phyloP scores from a whole-genome alignment of 2,888 invertebrate genomes.

The Plagiodera versicolora region DNA sequence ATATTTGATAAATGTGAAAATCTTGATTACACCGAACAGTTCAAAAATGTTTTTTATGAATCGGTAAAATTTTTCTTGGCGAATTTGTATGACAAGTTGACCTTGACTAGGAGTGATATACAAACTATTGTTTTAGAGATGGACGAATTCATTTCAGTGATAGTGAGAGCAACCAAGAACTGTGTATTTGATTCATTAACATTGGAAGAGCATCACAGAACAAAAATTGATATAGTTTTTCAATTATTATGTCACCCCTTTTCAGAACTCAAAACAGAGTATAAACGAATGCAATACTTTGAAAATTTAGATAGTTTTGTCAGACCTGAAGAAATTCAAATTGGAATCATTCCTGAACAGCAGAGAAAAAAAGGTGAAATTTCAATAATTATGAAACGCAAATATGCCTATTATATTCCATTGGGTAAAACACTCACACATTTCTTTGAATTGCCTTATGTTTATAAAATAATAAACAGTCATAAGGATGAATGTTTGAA shows the following conservation, averaged over 20 bases:
- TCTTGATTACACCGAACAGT: conserved; percentile 1
- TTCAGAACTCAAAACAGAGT: conserved; percentile 11
- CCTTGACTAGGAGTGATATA: conserved; percentile 7
- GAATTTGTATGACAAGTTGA: conserved; percentile 7
- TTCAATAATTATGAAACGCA: conserved; percentile 7
- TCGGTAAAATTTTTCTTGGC: conserved; percentile 1
- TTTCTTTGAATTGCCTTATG: conserved; percentile 18
- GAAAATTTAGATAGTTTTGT: conserved; percentile 12
- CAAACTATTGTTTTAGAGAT: conserved; percentile 2
- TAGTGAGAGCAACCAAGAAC: conserved; percentile 10
- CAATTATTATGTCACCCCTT: conserved; percentile 6
- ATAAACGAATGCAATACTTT: conserved; percentile 13
- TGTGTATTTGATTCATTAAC: conserved; percentile 8
- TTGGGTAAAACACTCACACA: conserved; percentile 9
- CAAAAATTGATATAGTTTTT: conserved; percentile 7
- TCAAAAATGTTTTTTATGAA: conserved; percentile 3
- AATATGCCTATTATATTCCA: conserved; percentile 13
- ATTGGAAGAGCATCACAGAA: background rate
- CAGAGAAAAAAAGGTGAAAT: background rate
- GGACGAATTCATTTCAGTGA: conserved; percentile 8
- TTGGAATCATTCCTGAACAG: conserved; percentile 5
- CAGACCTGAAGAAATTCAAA: conserved; percentile 8
- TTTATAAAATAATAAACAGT: conserved; percentile 13
- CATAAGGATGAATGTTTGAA: conserved; percentile 10
- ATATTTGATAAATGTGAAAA: background rate